These are phyloP conservation scores for Paracyclopina nana DNA, from an alignment of 1,140 invertebrate species.

Conservation along the genomic window DNA sequence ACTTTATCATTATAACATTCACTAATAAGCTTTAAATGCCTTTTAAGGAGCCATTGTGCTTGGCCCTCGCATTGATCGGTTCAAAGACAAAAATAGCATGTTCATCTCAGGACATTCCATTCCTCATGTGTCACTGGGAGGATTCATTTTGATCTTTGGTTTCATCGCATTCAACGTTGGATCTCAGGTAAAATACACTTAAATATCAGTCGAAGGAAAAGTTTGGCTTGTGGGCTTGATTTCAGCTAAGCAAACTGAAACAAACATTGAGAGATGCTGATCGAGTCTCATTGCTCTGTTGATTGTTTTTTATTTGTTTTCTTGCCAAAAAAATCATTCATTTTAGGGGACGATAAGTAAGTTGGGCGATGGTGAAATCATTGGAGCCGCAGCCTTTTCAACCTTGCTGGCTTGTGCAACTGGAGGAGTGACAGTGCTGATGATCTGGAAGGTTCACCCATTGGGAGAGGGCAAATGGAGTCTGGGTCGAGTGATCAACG, in stretches of 20 bases:
- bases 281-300: too few relatives aligned
- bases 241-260: too few relatives aligned
- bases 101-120: constrained; percentile 23
- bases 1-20: too few relatives aligned
- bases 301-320: too few relatives aligned
- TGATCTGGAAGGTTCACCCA: constrained; percentile 23
- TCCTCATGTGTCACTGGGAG: constrained; percentile 31
- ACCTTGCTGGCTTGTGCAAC: constrained; percentile 33
- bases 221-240: too few relatives aligned
- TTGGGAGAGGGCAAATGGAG: constrained; percentile 27
- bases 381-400: constrained; percentile 31
- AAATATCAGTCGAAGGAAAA: too few relatives aligned
- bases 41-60: constrained; percentile 27
- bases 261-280: too few relatives aligned
- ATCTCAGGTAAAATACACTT: constrained; percentile 24
- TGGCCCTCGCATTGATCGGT: constrained; percentile 31
- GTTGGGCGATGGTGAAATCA: constrained; percentile 28
- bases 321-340: too few relatives aligned
- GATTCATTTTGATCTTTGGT: constrained; percentile 36
- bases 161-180: constrained; percentile 41
- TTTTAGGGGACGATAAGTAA: constrained; percentile 29
- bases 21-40: too few relatives aligned
- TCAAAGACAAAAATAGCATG: constrained; percentile 25
- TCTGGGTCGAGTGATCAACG: constrained; percentile 33
- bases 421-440: constrained; percentile 27